A percentile compares a stretch with the other conserved stretches of the same genome.
These are phyloP conservation scores for Girardia tigrina DNA, from an alignment of 2,888 invertebrate genomes.

Conservation along the genomic window DNA sequence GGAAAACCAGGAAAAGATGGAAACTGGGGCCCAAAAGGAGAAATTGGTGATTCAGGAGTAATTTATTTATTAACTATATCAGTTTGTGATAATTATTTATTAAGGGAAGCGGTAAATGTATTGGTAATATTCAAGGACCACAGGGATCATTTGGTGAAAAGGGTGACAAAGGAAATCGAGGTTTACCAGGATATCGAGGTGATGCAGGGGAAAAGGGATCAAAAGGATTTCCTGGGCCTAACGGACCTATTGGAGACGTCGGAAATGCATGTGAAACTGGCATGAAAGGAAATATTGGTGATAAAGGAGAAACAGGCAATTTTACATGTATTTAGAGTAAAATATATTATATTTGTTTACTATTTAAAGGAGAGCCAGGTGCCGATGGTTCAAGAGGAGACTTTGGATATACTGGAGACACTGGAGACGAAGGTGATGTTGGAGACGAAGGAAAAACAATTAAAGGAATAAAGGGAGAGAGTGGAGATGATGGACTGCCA, in stretches of 20 bases:
- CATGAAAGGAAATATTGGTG: neutral
- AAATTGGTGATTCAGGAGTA: neutral
- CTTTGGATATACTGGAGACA: neutral
- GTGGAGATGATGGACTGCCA: neutral
- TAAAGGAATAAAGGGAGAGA: slow-evolving; percentile 3
- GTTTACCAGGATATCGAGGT: neutral
- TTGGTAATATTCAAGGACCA: slow-evolving; percentile 5
- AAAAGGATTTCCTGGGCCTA: neutral
- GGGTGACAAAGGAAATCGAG: neutral
- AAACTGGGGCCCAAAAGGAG: neutral
- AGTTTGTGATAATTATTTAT: neutral
- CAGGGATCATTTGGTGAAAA: neutral
- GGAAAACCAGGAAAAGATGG: slow-evolving; percentile 11
- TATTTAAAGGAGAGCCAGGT: neutral
- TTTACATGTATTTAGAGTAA: neutral
- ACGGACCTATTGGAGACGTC: neutral
- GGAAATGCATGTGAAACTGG: neutral
- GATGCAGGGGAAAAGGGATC: neutral
- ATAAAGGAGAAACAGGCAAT: neutral
- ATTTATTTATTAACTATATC: neutral
- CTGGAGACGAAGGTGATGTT: slow-evolving; percentile 4
- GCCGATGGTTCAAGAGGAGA: neutral
- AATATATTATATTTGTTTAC: neutral
- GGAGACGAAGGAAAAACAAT: neutral
- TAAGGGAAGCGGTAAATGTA: neutral